These are phyloP conservation scores for Ptychochromis oligacanthus DNA, from an alignment of 2,113 vertebrate species.

Conservation along the genomic window DNA sequence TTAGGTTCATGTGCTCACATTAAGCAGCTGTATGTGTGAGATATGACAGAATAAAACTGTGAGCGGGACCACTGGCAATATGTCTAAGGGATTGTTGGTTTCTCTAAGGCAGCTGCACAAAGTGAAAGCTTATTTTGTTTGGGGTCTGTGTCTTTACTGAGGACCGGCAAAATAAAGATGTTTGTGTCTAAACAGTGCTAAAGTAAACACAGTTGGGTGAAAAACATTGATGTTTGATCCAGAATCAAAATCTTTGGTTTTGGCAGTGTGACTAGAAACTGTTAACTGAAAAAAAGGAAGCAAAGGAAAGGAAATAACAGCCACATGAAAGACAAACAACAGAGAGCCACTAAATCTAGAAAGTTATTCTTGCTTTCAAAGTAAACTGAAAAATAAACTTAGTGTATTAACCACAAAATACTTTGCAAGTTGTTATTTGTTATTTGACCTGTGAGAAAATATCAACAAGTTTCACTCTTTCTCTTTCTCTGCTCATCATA, in stretches of 20 bases:
- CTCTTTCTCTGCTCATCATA: not conserved
- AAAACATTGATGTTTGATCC: slow-evolving; percentile 13
- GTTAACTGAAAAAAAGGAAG: slow-evolving; percentile 9
- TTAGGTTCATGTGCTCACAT: not conserved
- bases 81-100: not conserved
- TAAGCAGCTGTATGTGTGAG: not conserved
- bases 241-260: slow-evolving; percentile 8
- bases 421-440: not conserved
- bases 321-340: slow-evolving; percentile 15
- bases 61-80: not conserved
- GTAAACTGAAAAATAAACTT: slow-evolving; percentile 1
- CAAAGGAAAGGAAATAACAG: not conserved
- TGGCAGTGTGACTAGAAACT: not conserved
- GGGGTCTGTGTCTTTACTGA: slow-evolving; percentile 4
- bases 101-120: not conserved
- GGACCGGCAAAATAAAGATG: slow-evolving; percentile 13
- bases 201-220: slow-evolving; percentile 27
- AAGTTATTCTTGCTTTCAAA: not conserved
- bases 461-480: not conserved
- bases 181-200: slow-evolving; percentile 11
- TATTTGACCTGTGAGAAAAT: not conserved
- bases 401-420: not conserved
- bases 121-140: slow-evolving; percentile 25
- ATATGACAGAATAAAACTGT: not conserved
- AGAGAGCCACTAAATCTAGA: not conserved